phyloP scores from a whole-genome alignment of 2,113 vertebrate species.

The Thomomys bottae region DNA sequence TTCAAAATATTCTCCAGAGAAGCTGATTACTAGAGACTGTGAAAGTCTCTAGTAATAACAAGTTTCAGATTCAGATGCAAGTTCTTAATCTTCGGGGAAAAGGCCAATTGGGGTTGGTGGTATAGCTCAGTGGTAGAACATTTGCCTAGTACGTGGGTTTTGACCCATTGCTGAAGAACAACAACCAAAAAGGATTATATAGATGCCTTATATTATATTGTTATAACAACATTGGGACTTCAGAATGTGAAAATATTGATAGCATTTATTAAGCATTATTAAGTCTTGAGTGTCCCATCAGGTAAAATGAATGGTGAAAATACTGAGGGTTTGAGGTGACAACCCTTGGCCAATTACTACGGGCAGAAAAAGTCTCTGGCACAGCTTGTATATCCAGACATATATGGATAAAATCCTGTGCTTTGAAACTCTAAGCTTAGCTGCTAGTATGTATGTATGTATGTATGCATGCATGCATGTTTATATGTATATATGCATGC shows the following conservation, averaged over 20 bases:
- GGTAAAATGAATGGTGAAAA: not conserved
- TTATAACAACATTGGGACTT: not conserved
- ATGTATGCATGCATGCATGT: no score
- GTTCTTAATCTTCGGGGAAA: not conserved
- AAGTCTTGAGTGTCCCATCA: not conserved
- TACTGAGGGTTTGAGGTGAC: not conserved
- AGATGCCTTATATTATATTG: not conserved
- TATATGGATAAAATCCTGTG: not conserved
- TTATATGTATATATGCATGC: no score
- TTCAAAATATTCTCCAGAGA: not conserved
- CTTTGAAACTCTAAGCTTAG: not conserved
- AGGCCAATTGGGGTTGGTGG: not conserved
- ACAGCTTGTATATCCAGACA: not conserved
- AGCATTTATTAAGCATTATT: not conserved
- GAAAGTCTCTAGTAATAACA: not conserved
- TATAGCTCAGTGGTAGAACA: not conserved
- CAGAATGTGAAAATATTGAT: not conserved
- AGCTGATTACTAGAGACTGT: not conserved
- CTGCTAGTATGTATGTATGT: not conserved
- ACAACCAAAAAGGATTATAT: not conserved
- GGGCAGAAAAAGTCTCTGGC: not conserved
- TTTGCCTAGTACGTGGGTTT: not conserved
- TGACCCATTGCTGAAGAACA: no score
- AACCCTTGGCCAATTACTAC: not conserved
- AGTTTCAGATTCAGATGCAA: not conserved